Evolutionary conservation across 2,113 vertebrate species (phyloP).

Genomic region (Cyanoramphus novaezelandiae): DNA sequence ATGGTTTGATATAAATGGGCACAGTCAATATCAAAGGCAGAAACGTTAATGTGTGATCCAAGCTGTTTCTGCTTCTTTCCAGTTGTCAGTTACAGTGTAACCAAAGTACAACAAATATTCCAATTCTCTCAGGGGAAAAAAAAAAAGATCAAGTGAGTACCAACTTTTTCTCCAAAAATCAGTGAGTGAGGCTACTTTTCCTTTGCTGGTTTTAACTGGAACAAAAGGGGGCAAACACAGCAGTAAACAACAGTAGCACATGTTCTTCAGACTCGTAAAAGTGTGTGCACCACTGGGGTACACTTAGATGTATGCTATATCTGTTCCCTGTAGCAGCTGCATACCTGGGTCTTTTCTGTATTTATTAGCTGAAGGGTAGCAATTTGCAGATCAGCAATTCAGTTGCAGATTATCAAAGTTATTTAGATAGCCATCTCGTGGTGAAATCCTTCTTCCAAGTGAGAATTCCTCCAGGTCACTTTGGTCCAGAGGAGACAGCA

Average conservation of each 20-base stretch:
- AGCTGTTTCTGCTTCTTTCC: background rate
- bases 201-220: background rate
- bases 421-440: background rate
- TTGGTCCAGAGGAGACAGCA: background rate
- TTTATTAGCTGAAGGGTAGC: background rate
- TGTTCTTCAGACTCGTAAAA: background rate
- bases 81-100: background rate
- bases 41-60: background rate
- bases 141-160: background rate
- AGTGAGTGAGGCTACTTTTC: background rate
- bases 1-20: conserved; percentile 75
- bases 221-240: background rate
- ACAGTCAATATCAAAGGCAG: conserved; percentile 71
- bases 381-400: background rate
- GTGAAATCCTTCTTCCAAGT: background rate
- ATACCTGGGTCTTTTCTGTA: background rate
- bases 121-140: background rate
- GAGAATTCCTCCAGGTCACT: background rate
- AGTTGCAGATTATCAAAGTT: background rate
- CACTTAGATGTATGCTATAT: background rate
- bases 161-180: background rate
- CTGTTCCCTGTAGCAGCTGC: background rate
- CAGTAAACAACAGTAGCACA: background rate
- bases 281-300: background rate
- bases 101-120: background rate